Evolutionary conservation across 1,140 invertebrate species (phyloP).

Genomic region (Chrysoperla carnea): DNA sequence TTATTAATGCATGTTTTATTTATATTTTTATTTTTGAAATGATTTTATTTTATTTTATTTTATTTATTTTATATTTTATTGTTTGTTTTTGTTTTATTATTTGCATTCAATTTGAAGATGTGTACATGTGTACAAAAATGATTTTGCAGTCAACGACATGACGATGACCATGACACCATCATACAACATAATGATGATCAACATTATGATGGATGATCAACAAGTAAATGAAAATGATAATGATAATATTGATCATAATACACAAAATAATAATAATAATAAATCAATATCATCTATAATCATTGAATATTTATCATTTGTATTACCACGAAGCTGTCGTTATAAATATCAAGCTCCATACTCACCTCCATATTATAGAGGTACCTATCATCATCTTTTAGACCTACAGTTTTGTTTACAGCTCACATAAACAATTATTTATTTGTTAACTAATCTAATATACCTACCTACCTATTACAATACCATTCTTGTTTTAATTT

Average conservation of each 20-base stretch:
- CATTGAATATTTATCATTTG: slow-evolving; percentile 39
- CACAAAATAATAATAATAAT: slow-evolving; percentile 6
- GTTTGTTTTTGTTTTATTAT: slow-evolving; percentile 4
- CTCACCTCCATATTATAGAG: slow-evolving; percentile 49
- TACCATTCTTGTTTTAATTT: too few relatives aligned
- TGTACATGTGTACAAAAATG: slow-evolving; percentile 6
- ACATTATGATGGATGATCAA: not conserved
- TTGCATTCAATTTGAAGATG: slow-evolving; percentile 34
- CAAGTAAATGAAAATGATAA: not conserved
- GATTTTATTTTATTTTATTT: too few relatives aligned
- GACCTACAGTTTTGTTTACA: not conserved
- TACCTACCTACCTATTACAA: too few relatives aligned
- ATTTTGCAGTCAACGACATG: slow-evolving; percentile 16
- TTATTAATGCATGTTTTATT: too few relatives aligned
- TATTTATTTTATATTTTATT: not conserved
- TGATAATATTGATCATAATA: slow-evolving; percentile 6
- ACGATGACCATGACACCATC: not conserved
- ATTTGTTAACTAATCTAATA: too few relatives aligned
- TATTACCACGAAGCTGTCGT: slow-evolving; percentile 49
- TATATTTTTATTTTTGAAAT: too few relatives aligned
- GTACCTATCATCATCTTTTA: slow-evolving; percentile 23
- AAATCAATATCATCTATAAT: slow-evolving; percentile 27
- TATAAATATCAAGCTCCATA: slow-evolving; percentile 39
- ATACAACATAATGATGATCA: not conserved
- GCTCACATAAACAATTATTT: not conserved